Evolutionary conservation across 2,888 invertebrate species (phyloP).

Genomic region (Phaonia tiefii): DNA sequence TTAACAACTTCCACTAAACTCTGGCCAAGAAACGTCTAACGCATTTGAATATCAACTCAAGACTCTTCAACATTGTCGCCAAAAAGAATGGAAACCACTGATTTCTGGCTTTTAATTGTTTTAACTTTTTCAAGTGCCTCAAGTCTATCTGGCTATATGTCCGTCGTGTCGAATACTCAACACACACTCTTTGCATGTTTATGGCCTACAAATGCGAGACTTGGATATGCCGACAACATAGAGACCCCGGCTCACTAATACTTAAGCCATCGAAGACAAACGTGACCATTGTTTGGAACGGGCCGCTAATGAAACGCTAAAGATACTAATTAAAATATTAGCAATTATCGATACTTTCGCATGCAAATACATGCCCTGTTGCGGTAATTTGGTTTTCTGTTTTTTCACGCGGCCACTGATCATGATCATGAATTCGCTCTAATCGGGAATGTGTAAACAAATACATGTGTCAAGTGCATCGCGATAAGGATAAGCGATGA

Average conservation of each 20-base stretch:
- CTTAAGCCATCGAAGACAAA: background rate
- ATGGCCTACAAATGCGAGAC: background rate
- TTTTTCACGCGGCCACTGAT: too few species aligned
- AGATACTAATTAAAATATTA: constrained; percentile 1
- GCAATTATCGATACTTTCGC: background rate
- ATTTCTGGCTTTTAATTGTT: constrained; percentile 66
- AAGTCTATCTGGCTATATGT: constrained; percentile 34
- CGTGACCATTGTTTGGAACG: constrained; percentile 17
- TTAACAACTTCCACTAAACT: constrained; percentile 5
- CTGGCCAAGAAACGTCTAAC: constrained; percentile 69
- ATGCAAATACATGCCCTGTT: constrained; percentile 22
- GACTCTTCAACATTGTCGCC: constrained; percentile 69
- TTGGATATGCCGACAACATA: background rate
- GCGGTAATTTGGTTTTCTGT: too few species aligned
- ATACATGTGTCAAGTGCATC: background rate
- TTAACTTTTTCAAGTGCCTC: constrained; percentile 33
- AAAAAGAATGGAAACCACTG: constrained; percentile 68
- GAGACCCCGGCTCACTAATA: too few species aligned
- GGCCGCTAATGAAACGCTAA: background rate
- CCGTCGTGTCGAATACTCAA: constrained; percentile 6
- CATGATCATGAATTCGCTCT: too few species aligned
- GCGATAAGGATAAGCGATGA: constrained; percentile 20
- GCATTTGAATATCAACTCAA: constrained; percentile 72
- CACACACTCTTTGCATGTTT: constrained; percentile 43
- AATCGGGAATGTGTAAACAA: too few species aligned